phyloP scores from a whole-genome alignment of 2,113 vertebrate species.

The Myotis brandtii region DNA sequence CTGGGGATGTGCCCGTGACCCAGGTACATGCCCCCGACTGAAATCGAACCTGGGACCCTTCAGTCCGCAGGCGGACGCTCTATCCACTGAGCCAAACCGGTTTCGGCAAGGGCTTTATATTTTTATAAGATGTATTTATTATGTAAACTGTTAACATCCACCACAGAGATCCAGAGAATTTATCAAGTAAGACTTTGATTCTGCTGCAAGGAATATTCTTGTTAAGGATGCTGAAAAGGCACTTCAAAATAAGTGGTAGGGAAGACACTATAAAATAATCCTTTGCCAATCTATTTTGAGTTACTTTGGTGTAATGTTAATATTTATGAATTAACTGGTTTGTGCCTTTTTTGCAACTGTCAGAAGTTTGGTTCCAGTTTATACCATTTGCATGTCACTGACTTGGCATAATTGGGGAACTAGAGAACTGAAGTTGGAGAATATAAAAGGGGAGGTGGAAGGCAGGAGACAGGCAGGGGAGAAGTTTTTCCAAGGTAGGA shows the following conservation, averaged over 20 bases:
- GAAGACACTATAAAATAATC: neutral
- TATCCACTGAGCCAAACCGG: no score
- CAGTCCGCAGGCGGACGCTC: no score
- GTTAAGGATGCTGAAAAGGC: neutral
- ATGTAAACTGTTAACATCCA: neutral
- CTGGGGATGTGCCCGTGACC: no score
- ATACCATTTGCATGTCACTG: neutral
- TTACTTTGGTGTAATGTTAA: constrained; percentile 41
- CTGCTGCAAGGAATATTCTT: neutral
- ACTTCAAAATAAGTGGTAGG: neutral
- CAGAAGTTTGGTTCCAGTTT: neutral
- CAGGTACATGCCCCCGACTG: no score
- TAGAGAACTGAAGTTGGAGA: neutral
- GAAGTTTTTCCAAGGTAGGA: neutral
- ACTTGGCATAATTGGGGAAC: neutral
- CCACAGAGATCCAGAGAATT: neutral
- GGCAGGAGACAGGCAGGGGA: neutral
- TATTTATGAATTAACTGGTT: constrained; percentile 15
- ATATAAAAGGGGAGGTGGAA: neutral
- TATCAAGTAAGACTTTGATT: neutral
- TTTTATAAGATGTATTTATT: constrained; percentile 5
- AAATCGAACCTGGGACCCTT: no score
- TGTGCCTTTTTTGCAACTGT: neutral
- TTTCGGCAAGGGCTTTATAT: neutral
- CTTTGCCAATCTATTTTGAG: neutral